Evolutionary conservation across 2,888 invertebrate species (phyloP), one percentile per base, ranked within the genome.

Genomic region (Meiosimyza decipiens): DNA sequence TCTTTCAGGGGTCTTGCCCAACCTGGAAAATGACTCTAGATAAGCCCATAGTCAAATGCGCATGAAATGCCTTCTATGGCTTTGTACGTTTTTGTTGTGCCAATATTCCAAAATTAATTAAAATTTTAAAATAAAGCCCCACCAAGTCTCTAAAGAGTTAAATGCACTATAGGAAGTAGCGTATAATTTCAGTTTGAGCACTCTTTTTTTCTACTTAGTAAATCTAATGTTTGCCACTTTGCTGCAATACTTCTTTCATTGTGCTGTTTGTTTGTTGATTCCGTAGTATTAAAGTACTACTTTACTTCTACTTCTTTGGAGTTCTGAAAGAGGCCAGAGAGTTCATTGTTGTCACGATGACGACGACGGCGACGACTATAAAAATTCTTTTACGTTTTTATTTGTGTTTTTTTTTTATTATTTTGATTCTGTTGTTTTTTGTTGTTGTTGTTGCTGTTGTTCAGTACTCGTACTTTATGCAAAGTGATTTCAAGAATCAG

Each of bases 341-440:
- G 77, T 78, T 78, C 76, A 76, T 77, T 77, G 76, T 77, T 77
- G 77, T 76, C 78, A 77, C 77, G 77, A 75, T 76, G 73, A 73
- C 68, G 74, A 40, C 40, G 47, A 60, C n/a, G 73, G 71, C 68
- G 74, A 40, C 60, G 62, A 33, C 52, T 60, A 11, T 33, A 62
- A 6, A 28, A n/a, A 54, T 63, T 28, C 47, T 16, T 49, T 11
- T 63, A 40, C 62, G 15, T 63, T 16, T 47, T 62, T 62, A 47
- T 62, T 16, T 22, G 22, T 16, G 40, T 40, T 40, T 5, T 28
- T 62, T 62, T 22, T 62, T 40, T 16, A 16, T 47, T 33, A 47
- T 63, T 9, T 6, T 33, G 13, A 47, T 11, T 63, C 40, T 55
- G 28, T 40, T 40, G 16, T 28, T 7, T 68, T 67, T 50, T 55